A percentile compares a stretch with the other conserved stretches of the same genome.
Evolutionary conservation across 1,140 invertebrate species (phyloP).

Genomic region (Bactericera cockerelli): DNA sequence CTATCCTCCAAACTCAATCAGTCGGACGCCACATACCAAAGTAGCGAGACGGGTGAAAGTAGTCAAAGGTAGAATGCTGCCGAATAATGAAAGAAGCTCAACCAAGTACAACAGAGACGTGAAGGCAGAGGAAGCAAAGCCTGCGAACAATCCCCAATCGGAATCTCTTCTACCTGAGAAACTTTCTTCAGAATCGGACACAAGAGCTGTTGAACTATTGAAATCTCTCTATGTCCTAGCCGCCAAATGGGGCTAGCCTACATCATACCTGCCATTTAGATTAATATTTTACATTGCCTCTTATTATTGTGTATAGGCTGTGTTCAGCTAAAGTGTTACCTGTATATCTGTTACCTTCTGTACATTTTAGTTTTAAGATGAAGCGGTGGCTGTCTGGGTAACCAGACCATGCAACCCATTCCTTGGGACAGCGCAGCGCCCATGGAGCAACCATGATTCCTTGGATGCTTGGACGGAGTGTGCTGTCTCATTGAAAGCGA

Average conservation of each 20-base stretch:
- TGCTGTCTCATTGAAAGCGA: too few species aligned
- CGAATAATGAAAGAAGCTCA: slow-evolving; percentile 1
- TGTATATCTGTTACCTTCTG: too few species aligned
- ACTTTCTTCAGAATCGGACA: slow-evolving; percentile 37
- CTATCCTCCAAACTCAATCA: slow-evolving; percentile 27
- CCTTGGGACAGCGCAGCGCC: too few species aligned
- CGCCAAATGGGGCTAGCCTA: slow-evolving; percentile 53
- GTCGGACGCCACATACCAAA: slow-evolving; percentile 10
- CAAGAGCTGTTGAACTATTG: slow-evolving; percentile 58
- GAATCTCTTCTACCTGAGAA: neutral
- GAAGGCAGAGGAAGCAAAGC: slow-evolving; percentile 29
- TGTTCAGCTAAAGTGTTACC: neutral
- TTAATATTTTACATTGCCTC: slow-evolving; percentile 2
- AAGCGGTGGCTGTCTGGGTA: too few species aligned
- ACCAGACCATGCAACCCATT: too few species aligned
- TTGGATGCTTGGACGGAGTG: too few species aligned
- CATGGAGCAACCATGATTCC: too few species aligned
- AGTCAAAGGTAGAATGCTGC: slow-evolving; percentile 12
- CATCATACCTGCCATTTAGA: neutral
- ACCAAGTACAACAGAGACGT: slow-evolving; percentile 11
- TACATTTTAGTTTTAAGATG: neutral
- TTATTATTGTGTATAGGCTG: neutral
- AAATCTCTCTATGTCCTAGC: slow-evolving; percentile 67
- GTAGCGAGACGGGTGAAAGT: neutral
- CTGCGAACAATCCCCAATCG: slow-evolving; percentile 20